Base-by-base conservation (phyloP, 2,797 vertebrate genomes). In the Borostomias antarcticus region DNA sequence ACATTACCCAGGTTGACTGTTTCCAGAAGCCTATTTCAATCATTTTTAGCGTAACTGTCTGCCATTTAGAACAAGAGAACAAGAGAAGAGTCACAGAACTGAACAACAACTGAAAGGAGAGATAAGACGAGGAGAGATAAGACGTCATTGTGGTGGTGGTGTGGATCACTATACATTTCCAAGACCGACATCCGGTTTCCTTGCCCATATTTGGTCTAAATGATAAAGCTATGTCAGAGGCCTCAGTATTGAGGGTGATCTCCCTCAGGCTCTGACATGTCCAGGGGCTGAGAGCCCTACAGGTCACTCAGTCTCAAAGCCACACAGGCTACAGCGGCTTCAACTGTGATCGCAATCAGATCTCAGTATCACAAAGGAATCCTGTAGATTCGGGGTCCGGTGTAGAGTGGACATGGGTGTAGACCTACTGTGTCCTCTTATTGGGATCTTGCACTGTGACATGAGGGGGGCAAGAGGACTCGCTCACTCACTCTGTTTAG, bases 11-110 rank as follows among this genome's bases (percentile, higher is more conserved):
- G n/a, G n/a, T n/a, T n/a, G 17, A 48, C n/a, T 11, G 29, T 19
- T 32, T 50, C 45, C 45, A 50, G 58, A 43, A 43, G 59, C 43
- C 15, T 9, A 4, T 62, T 43, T 23, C 15, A 7, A 25, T 1
- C 23, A 37, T 8, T 48, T 19, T 25, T n/a, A n/a, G 45, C 23
- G 2, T 19, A 59, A 33, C 30, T 17, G 37, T n/a, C 47, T 50
- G 23, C 50, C 45, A 58, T 50, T 19, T 23, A 52, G 37, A 56
- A n/a, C 33, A n/a, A n/a, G n/a, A n/a, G n/a, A 56, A 19, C 17
- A 45, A 23, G n/a, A n/a, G 19, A 8, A 29, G n/a, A n/a, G 26
- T 7, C 7, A 29, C 15, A 28, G 11, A 29, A 33, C 0, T 32
- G 19, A 32, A 8, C n/a, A 29, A 57, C 4, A 19, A 11, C 33